A percentile compares a stretch with the other conserved stretches of the same genome.
phyloP scores from a whole-genome alignment of 2,113 vertebrate species.

The Periophthalmodon schlosseri region DNA sequence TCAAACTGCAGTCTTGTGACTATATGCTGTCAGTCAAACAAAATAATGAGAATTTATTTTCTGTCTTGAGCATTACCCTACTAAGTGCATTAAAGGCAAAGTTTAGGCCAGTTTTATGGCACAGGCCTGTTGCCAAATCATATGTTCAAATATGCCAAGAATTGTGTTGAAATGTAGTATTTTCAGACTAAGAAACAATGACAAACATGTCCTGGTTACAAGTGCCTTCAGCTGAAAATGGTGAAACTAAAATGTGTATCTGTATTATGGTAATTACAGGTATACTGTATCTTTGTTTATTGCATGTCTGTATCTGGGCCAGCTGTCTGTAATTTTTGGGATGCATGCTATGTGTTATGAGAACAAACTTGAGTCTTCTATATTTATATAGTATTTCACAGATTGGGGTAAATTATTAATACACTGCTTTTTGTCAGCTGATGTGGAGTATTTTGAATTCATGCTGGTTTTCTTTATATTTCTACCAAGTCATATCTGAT shows the following conservation, averaged over 20 bases:
- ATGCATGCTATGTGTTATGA: slow-evolving; percentile 45
- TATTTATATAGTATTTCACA: slow-evolving; percentile 44
- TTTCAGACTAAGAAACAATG: not conserved
- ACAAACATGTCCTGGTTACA: slow-evolving; percentile 32
- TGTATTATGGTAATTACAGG: slow-evolving; percentile 16
- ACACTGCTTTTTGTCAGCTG: slow-evolving; percentile 22
- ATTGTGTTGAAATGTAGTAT: slow-evolving; percentile 25
- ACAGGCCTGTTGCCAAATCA: slow-evolving; percentile 54
- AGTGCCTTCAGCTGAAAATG: slow-evolving; percentile 73
- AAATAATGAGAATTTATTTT: not conserved
- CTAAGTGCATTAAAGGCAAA: slow-evolving; percentile 52
- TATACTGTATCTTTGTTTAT: slow-evolving; percentile 25
- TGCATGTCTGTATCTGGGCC: slow-evolving; percentile 25
- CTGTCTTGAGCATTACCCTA: slow-evolving; percentile 20
- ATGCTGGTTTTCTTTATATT: slow-evolving; percentile 33
- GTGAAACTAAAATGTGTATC: slow-evolving; percentile 33
- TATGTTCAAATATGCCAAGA: slow-evolving; percentile 54
- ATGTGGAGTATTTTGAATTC: slow-evolving; percentile 34
- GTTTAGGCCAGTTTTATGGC: slow-evolving; percentile 52
- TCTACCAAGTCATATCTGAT: slow-evolving; percentile 22
- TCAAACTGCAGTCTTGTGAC: slow-evolving; percentile 31
- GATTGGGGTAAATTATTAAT: slow-evolving; percentile 38
- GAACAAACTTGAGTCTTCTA: slow-evolving; percentile 32
- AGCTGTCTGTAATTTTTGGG: slow-evolving; percentile 26
- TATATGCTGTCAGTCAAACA: slow-evolving; percentile 39